Evolutionary conservation across 1,140 invertebrate genomes (phyloP), one percentile per base, ranked within the genome.

Genomic region (Tetranychus cinnabarinus): DNA sequence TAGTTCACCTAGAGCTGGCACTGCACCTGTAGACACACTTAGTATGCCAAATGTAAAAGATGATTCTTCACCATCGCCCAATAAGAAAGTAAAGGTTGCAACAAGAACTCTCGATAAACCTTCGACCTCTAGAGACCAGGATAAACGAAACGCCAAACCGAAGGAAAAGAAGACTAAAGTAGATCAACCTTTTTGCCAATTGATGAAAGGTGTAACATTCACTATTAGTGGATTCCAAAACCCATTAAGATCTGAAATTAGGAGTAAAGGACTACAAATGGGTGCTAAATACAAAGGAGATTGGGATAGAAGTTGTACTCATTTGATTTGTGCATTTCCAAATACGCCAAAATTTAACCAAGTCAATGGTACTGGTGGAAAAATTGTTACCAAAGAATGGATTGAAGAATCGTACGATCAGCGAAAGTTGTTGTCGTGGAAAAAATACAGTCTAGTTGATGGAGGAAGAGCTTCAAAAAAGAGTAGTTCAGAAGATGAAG

Each of bases 331-430:
- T 77, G 87, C 87, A 23, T 89, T 88, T 75, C 70, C 77, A 3
- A 88, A 89, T 69, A 91, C 88, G 35, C 88, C 87, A 13, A 91
- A 91, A 70, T 86, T 82, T 69, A 77, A 79, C 59, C 77, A 84
- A 72, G 84, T 87, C 0, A 74, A 76, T 67, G 79, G 78, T 2
- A 76, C 76, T 67, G 39, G 39, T 23, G 82, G 78, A 31, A 79
- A 77, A 71, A 83, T 86, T 67, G 82, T 87, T 1, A 81, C 71
- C 23, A 81, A 81, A 65, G 72, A 81, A 35, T 92, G 87, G 87
- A 76, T 91, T 58, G 75, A 79, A 61, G 79, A 82, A 58, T 85
- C 81, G 68, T 72, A 79, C 69, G 72, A 69, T 56, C 69, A 78
- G 56, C 78, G 79, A 62, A 80, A 78, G 68, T 72, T 79, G 61